Evolutionary conservation across 2,888 invertebrate genomes (phyloP).

Genomic region (Drosophila anceps): DNA sequence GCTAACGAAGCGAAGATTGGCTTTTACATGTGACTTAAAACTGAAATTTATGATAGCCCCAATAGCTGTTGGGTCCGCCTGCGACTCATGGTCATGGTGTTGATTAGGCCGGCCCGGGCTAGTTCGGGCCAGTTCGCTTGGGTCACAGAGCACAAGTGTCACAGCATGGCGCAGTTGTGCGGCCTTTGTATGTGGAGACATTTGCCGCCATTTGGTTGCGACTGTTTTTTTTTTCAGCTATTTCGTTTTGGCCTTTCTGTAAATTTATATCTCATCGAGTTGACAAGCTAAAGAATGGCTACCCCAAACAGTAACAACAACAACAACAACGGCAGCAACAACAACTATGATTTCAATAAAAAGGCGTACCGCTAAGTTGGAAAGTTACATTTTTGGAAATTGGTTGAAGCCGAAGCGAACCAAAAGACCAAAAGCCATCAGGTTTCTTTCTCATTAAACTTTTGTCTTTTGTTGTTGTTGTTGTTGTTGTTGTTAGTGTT

Average conservation of each 20-base stretch:
- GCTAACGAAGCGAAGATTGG: conserved; percentile 50
- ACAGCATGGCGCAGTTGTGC: conserved; percentile 63
- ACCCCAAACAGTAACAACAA: conserved; percentile 42
- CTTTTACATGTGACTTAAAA: conserved; percentile 70
- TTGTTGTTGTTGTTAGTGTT: conserved; percentile 34
- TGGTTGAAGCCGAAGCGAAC: conserved; percentile 42
- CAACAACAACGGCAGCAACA: conserved; percentile 42
- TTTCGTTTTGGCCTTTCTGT: conserved; percentile 67
- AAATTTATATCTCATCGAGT: conserved; percentile 82
- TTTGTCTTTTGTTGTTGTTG: conserved; percentile 44
- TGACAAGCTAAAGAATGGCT: conserved; percentile 82
- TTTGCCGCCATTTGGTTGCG: conserved; percentile 70
- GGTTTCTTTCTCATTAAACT: conserved; percentile 77
- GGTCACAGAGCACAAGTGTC: conserved; percentile 70
- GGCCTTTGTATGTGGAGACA: conserved; percentile 65
- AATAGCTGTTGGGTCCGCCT: conserved; percentile 44
- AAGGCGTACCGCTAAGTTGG: conserved; percentile 81
- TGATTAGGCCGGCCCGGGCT: conserved; percentile 60
- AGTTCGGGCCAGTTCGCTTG: conserved; percentile 36
- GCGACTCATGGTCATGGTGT: conserved; percentile 65
- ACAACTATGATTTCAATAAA: conserved; percentile 62
- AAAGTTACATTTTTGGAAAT: conserved; percentile 83
- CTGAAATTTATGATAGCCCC: conserved; percentile 74
- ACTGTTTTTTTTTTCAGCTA: conserved; percentile 39
- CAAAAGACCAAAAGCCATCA: conserved; percentile 52